A percentile compares a stretch with the other conserved stretches of the same genome.
phyloP scores from a whole-genome alignment of 2,888 invertebrate species.

The Polyommatus icarus region DNA sequence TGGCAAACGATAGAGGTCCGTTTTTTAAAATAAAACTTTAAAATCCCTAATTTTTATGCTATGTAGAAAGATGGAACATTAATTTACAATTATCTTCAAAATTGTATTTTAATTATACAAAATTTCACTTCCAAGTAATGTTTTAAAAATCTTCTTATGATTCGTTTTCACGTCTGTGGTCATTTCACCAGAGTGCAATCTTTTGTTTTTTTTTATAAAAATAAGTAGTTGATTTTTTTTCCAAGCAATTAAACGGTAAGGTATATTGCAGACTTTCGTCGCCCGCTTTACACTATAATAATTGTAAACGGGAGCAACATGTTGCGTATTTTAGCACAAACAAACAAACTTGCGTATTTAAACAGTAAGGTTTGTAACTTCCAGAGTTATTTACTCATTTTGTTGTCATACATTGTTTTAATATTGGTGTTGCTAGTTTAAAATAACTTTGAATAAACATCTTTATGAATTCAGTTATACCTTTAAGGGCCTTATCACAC shows the following conservation, averaged over 20 bases:
- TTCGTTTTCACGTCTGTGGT: too few relatives aligned
- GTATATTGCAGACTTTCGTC: not conserved
- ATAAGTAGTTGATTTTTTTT: too few relatives aligned
- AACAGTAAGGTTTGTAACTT: not conserved
- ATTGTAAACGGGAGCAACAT: not conserved
- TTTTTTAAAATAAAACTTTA: not conserved
- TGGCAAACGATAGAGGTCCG: not conserved
- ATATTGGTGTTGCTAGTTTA: not conserved
- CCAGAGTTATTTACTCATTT: not conserved
- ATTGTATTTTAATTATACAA: too few relatives aligned
- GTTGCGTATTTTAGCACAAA: slow-evolving; percentile 8
- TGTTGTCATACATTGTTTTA: slow-evolving; percentile 12
- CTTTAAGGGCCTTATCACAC: too few relatives aligned
- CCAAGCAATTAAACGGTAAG: too few relatives aligned
- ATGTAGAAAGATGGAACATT: not conserved
- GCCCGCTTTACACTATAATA: not conserved
- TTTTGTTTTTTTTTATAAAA: too few relatives aligned
- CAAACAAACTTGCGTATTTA: slow-evolving; percentile 11
- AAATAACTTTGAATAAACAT: not conserved
- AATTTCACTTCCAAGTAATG: too few relatives aligned
- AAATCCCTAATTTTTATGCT: not conserved
- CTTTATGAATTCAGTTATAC: not conserved
- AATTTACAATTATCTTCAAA: not conserved
- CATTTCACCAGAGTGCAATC: too few relatives aligned
- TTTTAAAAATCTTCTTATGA: too few relatives aligned